Evolutionary conservation across 2,113 vertebrate species (phyloP).

Genomic region (Bubo scandiacus): DNA sequence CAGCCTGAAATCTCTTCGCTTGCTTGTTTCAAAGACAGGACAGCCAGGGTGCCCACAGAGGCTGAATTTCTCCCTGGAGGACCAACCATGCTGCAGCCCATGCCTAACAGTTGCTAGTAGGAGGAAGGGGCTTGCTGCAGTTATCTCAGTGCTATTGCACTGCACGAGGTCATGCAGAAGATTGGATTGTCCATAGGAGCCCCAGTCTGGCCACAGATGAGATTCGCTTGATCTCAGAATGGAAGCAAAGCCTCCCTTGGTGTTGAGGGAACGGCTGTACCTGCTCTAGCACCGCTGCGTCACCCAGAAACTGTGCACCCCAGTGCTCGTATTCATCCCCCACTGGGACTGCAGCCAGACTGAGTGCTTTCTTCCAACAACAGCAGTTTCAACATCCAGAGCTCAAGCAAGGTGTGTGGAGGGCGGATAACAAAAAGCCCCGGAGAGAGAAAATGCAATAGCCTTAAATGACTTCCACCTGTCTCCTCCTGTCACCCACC

Average conservation of each 20-base stretch:
- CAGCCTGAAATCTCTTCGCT: background rate
- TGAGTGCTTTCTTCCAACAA: background rate
- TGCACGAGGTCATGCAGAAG: background rate
- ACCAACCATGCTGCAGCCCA: background rate
- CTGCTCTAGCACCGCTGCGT: background rate
- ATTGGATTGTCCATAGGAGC: background rate
- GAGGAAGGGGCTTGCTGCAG: background rate
- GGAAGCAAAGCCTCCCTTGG: background rate
- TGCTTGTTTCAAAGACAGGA: background rate
- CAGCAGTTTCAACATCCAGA: background rate
- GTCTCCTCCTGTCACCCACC: background rate
- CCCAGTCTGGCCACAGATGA: background rate
- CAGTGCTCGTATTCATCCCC: accelerated
- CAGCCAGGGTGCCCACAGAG: background rate
- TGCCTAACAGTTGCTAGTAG: background rate
- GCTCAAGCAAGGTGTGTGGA: background rate
- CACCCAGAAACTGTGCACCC: background rate
- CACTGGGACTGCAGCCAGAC: background rate
- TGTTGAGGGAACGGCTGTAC: background rate
- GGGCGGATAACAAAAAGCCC: background rate
- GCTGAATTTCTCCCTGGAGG: background rate
- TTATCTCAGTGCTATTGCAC: background rate
- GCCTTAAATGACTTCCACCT: background rate
- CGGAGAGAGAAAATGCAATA: background rate
- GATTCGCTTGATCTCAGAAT: background rate